Evolutionary conservation across 2,888 invertebrate species (phyloP), one percentile per base, ranked within the genome.

Genomic region (Drosophila sordidula): DNA sequence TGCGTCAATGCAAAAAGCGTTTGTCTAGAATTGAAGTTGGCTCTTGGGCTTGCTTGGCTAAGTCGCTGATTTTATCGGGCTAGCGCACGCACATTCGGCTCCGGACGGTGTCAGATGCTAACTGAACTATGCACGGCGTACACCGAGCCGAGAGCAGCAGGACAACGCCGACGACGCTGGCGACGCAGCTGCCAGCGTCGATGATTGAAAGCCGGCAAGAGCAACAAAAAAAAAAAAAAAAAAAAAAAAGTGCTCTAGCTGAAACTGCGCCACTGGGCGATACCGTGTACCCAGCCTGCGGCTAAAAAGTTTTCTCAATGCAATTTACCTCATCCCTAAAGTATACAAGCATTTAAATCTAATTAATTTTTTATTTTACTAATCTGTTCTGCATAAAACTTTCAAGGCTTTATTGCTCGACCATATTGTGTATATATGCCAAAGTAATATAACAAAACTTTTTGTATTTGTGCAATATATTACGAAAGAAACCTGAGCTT

Each of bases 21-120:
- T 50, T 29, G 63, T 9, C 26, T 16, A 42, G 18, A 46, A 5
- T 61, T 32, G 16, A n/a, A 12, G 25, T 3, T 5, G 16, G 38
- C 26, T 9, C 41, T 38, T 52, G 32, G 41, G 9, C 36, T 50
- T 54, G 36, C 38, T 58, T 47, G 18, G 41, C 45, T 45, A 26
- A 32, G 16, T 18, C 22, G 45, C 41, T 52, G 44, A 9, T 22
- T 38, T 61, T 47, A 29, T 49, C 44, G 55, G 38, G 29, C 39
- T 68, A 64, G 71, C 68, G 70, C 75, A 82, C 86, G 75, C 75
- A 82, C 87, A 78, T 87, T 83, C 66, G 66, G 70, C 78, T 73
- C 73, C 70, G 54, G 66, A 61, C 84, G 73, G 36, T 71, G 84
- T 75, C 84, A 75, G 69, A 65, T 69, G 71, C 56, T 67, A 84